Evolutionary conservation across 2,113 vertebrate species (phyloP), one percentile per base, ranked within the genome.

Genomic region (Chunga burmeisteri): DNA sequence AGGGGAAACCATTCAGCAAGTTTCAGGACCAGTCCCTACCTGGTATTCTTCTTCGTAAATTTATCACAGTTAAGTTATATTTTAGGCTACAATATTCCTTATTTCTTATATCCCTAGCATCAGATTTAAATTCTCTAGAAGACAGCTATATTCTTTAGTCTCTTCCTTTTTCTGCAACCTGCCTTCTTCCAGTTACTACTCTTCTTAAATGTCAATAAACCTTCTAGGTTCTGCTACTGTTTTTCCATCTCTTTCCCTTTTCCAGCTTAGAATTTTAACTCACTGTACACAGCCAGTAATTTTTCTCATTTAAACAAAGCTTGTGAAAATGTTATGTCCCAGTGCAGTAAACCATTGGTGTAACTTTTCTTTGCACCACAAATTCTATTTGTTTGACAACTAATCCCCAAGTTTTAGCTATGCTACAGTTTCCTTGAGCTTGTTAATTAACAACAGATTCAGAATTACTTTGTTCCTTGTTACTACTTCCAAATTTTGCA

Each of bases 321-420:
- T 59, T 74, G 14, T 74, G 59, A 96, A 96, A 90, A 96, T 71
- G 71, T 92, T 93, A 88, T 25, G 65, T 88, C 70, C 93, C 90
- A 78, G 42, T 55, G 47, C 40, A 86, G 80, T 47, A 94, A 90
- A 92, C 9, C 26, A 19, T 78, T 59, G 46, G 49, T 52, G 55
- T 78, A 90, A 71, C 42, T 90, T 59, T 75, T 58, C 71, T 83
- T 91, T 94, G 73, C 42, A 86, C 58, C 58, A 88, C 59, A 88
- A 86, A 61, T 40, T 55, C 32, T 74, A 63, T 93, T 96, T 90
- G 52, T 79, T 91, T 95, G 68, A 96, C 7, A 4, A 67, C 36
- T 89, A 94, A 94, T 86, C 44, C 42, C 61, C 40, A 65, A 83
- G n/a, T 68, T 92, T 74, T 68, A 94, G 65, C 65, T 74, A 47